Base-by-base conservation (phyloP, 2,797 vertebrate species). In the Crenuchus spilurus region DNA sequence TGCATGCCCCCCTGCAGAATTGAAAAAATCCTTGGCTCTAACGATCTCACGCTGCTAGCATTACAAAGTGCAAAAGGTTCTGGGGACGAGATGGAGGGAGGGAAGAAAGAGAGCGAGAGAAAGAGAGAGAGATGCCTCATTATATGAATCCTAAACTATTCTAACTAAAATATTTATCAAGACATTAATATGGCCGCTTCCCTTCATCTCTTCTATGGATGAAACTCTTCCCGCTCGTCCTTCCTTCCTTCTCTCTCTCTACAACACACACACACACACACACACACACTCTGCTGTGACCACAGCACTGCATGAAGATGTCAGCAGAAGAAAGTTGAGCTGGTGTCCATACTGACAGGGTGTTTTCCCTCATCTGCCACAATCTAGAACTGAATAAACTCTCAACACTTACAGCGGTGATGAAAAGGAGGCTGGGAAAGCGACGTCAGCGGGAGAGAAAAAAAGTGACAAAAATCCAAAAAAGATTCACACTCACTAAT, bases 131-230 rank as follows among this genome's bases (percentile, higher is more conserved):
- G 49, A 41, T 70, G 35, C 85, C 83, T 90, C 84, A 91, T 89
- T 88, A 88, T 75, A 81, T 74, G 76, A 80, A 84, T 84, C 76
- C 74, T 67, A 30, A 88, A 89, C 76, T 79, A 88, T 86, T 90
- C 72, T 85, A 77, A 74, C 80, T 91, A 86, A 91, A 92, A 91
- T 89, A 90, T 92, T 92, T 92, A 91, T 90, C 88, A 89, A 88
- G 77, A 88, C 88, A 91, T 89, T 87, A 91, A 88, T 86, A 90
- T 70, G 75, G 63, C 67, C 83, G 78, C 76, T 72, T 81, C 73
- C 44, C 74, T 87, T 84, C 77, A 88, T 85, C 82, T 81, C 71
- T 83, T 85, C 74, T 86, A 79, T 88, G 86, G 72, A 65, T 74
- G 46, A 70, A 74, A 67, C 74, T 65, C 58, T 41, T 65, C 62